Conservation (phyloP, 2,113 vertebrate species). For the cattle (Bos taurus) region DNA sequence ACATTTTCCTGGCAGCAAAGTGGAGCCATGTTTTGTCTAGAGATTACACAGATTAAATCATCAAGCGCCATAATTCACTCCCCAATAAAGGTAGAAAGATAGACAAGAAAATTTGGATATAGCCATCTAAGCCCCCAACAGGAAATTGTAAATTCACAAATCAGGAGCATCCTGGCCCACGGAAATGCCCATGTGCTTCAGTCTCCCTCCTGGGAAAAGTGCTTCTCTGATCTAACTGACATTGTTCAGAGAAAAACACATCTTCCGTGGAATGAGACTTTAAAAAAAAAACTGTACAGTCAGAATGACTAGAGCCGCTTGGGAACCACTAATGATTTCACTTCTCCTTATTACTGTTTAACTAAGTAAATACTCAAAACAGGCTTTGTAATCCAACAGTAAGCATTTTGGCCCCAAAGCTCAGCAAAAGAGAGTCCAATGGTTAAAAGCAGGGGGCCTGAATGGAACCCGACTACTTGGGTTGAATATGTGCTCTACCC, state of each 20-base stretch:
- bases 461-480: not conserved
- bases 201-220: constrained; percentile 14
- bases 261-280: not conserved
- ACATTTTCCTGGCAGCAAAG: constrained; percentile 74
- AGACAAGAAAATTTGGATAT: constrained; percentile 46
- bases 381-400: not conserved
- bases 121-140: constrained; percentile 38
- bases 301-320: not conserved
- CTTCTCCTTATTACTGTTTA: constrained; percentile 29
- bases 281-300: not conserved
- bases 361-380: constrained; percentile 39
- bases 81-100: constrained; percentile 24
- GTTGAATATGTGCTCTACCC: not conserved
- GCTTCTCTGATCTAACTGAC: constrained; percentile 39
- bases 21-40: constrained; percentile 76
- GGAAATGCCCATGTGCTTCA: not conserved
- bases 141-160: constrained; percentile 22
- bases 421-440: not conserved
- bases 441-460: not conserved
- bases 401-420: not conserved
- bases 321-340: not conserved
- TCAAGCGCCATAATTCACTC: constrained; percentile 77
- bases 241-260: not conserved
- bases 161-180: not conserved
- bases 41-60: constrained; percentile 82